Evolutionary conservation across 2,113 vertebrate genomes (phyloP), one percentile per base, ranked within the genome.

Genomic region (Zapornia atra): DNA sequence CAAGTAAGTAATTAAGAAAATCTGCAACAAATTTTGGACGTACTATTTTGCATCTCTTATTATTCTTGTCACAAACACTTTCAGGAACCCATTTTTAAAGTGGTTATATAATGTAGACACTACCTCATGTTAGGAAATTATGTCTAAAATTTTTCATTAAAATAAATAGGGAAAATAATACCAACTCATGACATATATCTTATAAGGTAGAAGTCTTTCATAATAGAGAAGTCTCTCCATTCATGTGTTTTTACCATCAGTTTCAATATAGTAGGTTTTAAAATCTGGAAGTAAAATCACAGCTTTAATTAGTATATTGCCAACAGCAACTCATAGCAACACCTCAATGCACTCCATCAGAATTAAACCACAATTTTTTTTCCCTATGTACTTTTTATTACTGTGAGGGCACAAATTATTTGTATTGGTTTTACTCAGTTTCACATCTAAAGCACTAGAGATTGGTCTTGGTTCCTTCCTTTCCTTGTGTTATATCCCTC

Each of bases 1-100:
- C 95, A 95, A 95, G 95, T 53, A 95, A 96, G 96, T 95, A 90
- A 96, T 96, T 96, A 95, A 95, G 59, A 25, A 80, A 95, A 96
- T 88, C 86, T 97, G 33, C 42, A 96, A 86, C 96, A 95, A 36
- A 90, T 91, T 94, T 96, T 75, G 36, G 38, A 90, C 88, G 50
- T 93, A 85, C 94, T 68, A 93, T 95, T 96, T 97, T 96, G 29
- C 54, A 96, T 96, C 59, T 7, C 15, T 86, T 96, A 96, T 97
- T 97, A 59, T 94, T 97, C 72, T 95, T 92, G 40, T 82, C 42
- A 68, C 33, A 95, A 82, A 94, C n/a, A 70, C 68, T 90, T 92
- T 29, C 63, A 96, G 80, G 77, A 82, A 53, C 7, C 26, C 31
- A 38, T 96, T 92, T 86, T 70, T 78, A 82, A 81, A 76, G 17